Base-by-base conservation (phyloP, 2,888 invertebrate genomes). In the Mythimna loreyi region DNA sequence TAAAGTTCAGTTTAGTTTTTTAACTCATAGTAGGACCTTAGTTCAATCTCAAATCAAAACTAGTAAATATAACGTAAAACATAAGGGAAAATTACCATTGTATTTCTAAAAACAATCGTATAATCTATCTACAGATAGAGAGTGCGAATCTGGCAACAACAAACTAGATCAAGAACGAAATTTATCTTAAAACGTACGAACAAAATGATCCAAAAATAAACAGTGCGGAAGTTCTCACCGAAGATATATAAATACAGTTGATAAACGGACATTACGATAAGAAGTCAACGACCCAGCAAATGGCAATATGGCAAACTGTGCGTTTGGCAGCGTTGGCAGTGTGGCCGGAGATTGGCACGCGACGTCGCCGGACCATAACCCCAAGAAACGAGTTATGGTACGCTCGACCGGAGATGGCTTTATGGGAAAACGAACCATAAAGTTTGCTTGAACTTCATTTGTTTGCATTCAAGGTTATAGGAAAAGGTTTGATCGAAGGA, bases 191-290 rank as follows among this genome's bases (percentile, higher is more conserved):
- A 53, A 53, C 59, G 47, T 7, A 64, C 61, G 16, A 45, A 16
- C 47, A n/a, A 57, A 30, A 68, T 57, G 36, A 56, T 69, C 30
- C 52, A 33, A 73, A 75, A 69, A 75, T 78, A 78, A 75, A 73
- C 72, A 67, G 8, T 19, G 30, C 70, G 84, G 71, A 73, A 79
- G 65, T 63, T 66, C 59, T 52, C 60, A 66, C 52, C 19, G 23
- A 47, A 25, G 28, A 62, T 47, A 63, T 57, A 62, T 71, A 65
- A 53, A 64, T 66, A 76, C 61, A 66, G 50, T 58, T 72, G 84
- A 76, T 83, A 78, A 78, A 78, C 77, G 56, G 63, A 52, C 67
- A 67, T 60, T 40, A 25, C 61, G 82, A 82, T 82, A 82, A 81
- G 56, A 66, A 76, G 72, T 81, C 82, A 60, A 71, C 53, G 82